phyloP scores from a whole-genome alignment of 1,140 invertebrate species.

The Paraescarpia echinospica region DNA sequence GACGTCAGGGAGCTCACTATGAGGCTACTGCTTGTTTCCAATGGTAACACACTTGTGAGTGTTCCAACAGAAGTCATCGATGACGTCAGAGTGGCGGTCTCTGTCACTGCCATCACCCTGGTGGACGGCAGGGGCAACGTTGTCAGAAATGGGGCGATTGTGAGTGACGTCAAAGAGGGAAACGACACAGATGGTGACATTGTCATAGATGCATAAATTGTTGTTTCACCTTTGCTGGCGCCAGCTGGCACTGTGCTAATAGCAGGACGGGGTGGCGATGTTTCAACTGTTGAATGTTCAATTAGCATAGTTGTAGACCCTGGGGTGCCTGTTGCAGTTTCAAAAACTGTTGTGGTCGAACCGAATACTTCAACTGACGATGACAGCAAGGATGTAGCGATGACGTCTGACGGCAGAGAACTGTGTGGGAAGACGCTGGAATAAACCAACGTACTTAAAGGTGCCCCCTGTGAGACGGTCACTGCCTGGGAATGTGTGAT shows the following conservation, averaged over 20 bases:
- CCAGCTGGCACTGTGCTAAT: not conserved
- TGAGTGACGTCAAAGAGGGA: not conserved
- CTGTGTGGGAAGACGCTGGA: not conserved
- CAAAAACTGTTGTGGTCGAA: not conserved
- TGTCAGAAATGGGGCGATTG: not conserved
- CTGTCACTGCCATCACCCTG: not conserved
- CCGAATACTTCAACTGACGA: not conserved
- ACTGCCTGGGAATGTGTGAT: not conserved
- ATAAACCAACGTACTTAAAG: not conserved
- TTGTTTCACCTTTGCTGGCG: not conserved
- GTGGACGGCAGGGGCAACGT: not conserved
- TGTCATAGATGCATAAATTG: not conserved
- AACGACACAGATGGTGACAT: not conserved
- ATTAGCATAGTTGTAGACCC: not conserved
- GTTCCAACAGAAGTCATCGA: not conserved
- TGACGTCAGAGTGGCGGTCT: not conserved
- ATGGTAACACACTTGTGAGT: not conserved
- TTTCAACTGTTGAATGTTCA: not conserved
- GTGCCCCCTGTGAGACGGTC: not conserved
- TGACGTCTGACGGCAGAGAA: not conserved
- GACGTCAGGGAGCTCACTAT: not conserved
- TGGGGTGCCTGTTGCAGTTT: not conserved
- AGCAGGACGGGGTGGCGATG: not conserved
- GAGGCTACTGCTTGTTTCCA: not conserved
- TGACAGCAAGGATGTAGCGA: not conserved